Conservation (phyloP, 30 jellyfish, hydroid and myxozoan genomes). For the Haliclystus octoradiatus region DNA sequence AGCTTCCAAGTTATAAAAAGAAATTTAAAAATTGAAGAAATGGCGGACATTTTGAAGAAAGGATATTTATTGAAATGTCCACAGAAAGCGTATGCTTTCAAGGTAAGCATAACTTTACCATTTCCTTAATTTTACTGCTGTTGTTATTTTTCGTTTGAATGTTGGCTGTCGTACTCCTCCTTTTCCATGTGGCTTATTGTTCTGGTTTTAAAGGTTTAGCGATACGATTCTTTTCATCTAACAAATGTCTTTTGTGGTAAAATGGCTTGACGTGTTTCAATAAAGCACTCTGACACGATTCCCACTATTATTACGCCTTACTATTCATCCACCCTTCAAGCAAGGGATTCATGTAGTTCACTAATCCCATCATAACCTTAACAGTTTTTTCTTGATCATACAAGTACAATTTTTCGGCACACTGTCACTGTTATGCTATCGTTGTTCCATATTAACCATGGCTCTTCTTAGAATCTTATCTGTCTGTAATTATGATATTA, state of each 20-base stretch:
- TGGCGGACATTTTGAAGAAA: conserved; percentile 19
- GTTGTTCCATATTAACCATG: too few relatives aligned
- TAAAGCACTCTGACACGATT: neutral
- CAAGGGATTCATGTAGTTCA: too few relatives aligned
- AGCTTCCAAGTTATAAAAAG: too few relatives aligned
- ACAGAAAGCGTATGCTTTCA: conserved; percentile 74
- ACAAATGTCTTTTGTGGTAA: neutral
- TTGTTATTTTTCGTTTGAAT: neutral
- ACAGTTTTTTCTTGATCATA: too few relatives aligned
- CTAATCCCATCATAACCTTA: too few relatives aligned
- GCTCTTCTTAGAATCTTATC: too few relatives aligned
- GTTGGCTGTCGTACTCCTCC: conserved; percentile 3
- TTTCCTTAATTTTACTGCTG: neutral
- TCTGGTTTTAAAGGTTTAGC: neutral
- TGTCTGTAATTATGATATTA: too few relatives aligned
- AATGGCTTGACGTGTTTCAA: neutral
- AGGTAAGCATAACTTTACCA: conserved; percentile 26
- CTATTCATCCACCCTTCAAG: too few relatives aligned
- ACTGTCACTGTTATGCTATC: too few relatives aligned
- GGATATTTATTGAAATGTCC: conserved; percentile 87
- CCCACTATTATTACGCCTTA: neutral
- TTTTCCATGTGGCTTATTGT: neutral
- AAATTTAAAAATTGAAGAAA: too few relatives aligned
- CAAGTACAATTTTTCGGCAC: too few relatives aligned
- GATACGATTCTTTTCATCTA: neutral